These are phyloP conservation scores for Caretta caretta DNA, from an alignment of 2,113 vertebrate genomes.

Conservation along the genomic window DNA sequence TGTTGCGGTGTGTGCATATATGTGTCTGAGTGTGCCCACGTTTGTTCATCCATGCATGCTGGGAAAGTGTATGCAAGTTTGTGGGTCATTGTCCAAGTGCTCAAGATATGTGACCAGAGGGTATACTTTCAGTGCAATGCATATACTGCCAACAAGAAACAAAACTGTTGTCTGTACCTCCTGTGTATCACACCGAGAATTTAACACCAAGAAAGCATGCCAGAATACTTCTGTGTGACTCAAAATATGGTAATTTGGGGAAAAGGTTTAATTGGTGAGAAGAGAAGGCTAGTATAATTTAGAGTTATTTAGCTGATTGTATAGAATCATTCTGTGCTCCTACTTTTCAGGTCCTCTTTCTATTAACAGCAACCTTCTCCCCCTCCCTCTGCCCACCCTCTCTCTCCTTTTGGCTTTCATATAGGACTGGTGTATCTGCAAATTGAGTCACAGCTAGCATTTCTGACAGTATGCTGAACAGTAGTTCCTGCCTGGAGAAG, in stretches of 20 bases:
- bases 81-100: neutral
- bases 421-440: neutral
- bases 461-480: neutral
- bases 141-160: neutral
- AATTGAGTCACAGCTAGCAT: neutral
- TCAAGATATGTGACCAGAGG: neutral
- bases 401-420: neutral
- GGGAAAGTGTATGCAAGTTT: neutral
- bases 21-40: neutral
- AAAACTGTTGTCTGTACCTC: neutral
- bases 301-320: neutral
- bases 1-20: neutral
- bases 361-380: neutral
- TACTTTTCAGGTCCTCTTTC: neutral
- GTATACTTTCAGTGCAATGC: neutral
- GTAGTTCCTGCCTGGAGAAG: neutral
- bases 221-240: conserved; percentile 11
- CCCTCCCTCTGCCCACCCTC: accelerated
- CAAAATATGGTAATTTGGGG: neutral
- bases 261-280: neutral
- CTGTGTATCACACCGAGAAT: neutral
- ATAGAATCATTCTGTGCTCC: neutral
- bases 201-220: accelerated
- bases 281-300: accelerated
- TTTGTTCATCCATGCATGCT: neutral